Base-by-base conservation (phyloP, 2,113 vertebrate species). In the Elaphurus davidianus region DNA sequence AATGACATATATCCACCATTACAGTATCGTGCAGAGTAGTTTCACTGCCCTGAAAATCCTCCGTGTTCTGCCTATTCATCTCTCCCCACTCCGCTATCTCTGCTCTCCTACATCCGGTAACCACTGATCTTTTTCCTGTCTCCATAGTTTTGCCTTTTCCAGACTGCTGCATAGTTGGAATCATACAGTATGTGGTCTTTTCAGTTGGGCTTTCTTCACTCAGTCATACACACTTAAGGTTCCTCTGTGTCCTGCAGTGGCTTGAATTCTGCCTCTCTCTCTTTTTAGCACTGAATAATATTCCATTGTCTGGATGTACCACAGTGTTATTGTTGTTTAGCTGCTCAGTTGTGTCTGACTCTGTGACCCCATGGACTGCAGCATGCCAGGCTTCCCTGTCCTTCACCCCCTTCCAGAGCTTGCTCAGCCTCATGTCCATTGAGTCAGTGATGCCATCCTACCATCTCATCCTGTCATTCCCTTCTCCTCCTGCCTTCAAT, bases 301-400 rank as follows among this genome's bases (percentile, higher is more conserved):
- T 33, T 52, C 52, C 52, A 76, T 19, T 78, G 25, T 52, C 45
- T 64, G 71, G 36, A 13, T 79, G 14, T 54, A 79, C 27, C 78
- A 87, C n/a, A 52, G 45, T 62, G 71, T 43, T 64, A 30, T 1
- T 71, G 67, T 2, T 71, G n/a, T 71, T 71, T 12, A 71, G 67
- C 40, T 0, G 0, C n/a, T 71, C 67, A 71, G n/a, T 23, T 2
- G 0, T 40, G 67, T 71, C 19, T 1, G 0, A 23, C 5, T 71
- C n/a, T 71, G 36, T 0, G 2, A 71, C 67, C n/a, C 67, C 67
- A 71, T 6, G n/a, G n/a, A 23, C n/a, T 40, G 19, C 10, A 71
- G n/a, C 67, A 71, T 0, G 1, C 67, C 67, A 40, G 67, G n/a
- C 67, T 71, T 71, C 19, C 10, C n/a, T 40, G 67, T 71, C 67